These are phyloP conservation scores for Malthinus flaveolus DNA, from an alignment of 2,888 invertebrate species.

Conservation along the genomic window DNA sequence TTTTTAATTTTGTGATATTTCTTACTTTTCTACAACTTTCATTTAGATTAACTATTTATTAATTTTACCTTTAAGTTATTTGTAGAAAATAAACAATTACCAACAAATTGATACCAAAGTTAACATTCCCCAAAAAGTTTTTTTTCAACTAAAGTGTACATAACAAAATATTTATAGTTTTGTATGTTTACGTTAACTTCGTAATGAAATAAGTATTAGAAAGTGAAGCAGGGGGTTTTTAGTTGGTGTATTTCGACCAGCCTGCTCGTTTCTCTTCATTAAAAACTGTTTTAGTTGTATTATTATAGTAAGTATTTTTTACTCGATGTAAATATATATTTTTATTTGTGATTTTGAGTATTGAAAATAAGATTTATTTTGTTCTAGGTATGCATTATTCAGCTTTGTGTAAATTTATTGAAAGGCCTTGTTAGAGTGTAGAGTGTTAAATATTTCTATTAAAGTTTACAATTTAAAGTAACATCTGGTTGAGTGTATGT, in stretches of 20 bases:
- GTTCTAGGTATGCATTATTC: slow-evolving; percentile 8
- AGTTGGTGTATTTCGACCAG: neutral
- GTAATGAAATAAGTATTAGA: no score
- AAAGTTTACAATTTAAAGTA: slow-evolving; percentile 10
- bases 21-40: slow-evolving; percentile 6
- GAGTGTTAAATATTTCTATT: slow-evolving; percentile 26
- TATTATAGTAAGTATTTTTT: slow-evolving; percentile 10
- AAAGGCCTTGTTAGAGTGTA: slow-evolving; percentile 26
- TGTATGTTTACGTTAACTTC: slow-evolving; percentile 28
- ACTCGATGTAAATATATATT: slow-evolving; percentile 9
- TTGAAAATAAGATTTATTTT: neutral
- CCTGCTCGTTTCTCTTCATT: neutral
- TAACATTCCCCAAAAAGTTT: slow-evolving; percentile 68
- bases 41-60: slow-evolving; percentile 27
- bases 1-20: slow-evolving; percentile 20
- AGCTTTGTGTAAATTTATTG: slow-evolving; percentile 9
- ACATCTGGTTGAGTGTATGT: slow-evolving; percentile 16
- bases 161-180: slow-evolving; percentile 52
- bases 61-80: slow-evolving; percentile 25
- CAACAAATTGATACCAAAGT: slow-evolving; percentile 68
- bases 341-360: slow-evolving; percentile 11
- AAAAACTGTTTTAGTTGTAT: slow-evolving; percentile 8
- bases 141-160: slow-evolving; percentile 50
- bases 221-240: neutral
- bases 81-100: slow-evolving; percentile 41